Percentiles rank a stretch among this genome's conserved stretches.
phyloP scores from a whole-genome alignment of 2,888 invertebrate genomes.

The Volucella inanis region DNA sequence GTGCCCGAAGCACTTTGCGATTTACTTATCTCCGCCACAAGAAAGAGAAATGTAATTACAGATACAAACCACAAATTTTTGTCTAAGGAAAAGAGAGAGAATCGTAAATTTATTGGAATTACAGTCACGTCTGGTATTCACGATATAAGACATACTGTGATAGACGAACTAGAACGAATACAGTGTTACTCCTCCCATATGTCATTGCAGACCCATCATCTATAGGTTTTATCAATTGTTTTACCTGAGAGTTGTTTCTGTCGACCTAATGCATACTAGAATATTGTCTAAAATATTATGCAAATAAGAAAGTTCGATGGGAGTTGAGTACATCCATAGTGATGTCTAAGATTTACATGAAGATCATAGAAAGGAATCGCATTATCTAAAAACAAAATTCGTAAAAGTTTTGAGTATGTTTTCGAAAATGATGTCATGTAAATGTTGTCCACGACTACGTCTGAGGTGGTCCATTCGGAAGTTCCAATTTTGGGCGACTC shows the following conservation, averaged over 20 bases:
- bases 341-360: too few species aligned
- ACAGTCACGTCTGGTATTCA: conserved; percentile 70
- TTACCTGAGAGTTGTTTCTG: conserved; percentile 68
- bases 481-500: too few species aligned
- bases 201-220: conserved; percentile 68
- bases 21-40: conserved; percentile 55
- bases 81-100: conserved; percentile 15
- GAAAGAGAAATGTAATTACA: conserved; percentile 65
- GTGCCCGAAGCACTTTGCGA: conserved; percentile 67
- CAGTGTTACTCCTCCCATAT: conserved; percentile 59
- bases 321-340: too few species aligned
- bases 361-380: too few species aligned
- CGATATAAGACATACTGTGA: conserved; percentile 59
- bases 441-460: too few species aligned
- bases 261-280: conserved; percentile 41
- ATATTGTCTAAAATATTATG: too few species aligned
- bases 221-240: conserved; percentile 58
- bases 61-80: conserved; percentile 45
- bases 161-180: background rate
- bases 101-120: conserved; percentile 65
- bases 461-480: too few species aligned
- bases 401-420: too few species aligned
- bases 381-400: too few species aligned
- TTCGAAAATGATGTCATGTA: too few species aligned
- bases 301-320: too few species aligned